Percentiles rank a stretch among this genome's conserved stretches.
phyloP scores from a whole-genome alignment of 2,113 vertebrate genomes.

The Prunella fulvescens region DNA sequence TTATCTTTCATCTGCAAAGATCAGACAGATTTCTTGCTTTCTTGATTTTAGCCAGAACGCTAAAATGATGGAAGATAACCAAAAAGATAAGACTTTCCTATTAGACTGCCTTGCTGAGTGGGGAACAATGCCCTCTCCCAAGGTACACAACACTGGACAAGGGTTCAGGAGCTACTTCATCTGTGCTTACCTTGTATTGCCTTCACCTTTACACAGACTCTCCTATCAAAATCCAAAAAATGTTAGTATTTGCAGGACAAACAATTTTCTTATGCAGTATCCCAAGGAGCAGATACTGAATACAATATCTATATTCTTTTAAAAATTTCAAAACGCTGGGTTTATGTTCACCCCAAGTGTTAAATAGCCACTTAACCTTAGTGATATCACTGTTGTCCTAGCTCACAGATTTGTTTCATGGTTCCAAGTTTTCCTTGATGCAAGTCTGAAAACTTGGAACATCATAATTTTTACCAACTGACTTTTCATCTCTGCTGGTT shows the following conservation, averaged over 20 bases:
- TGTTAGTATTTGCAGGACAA: neutral
- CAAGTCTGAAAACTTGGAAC: neutral
- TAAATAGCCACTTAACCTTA: neutral
- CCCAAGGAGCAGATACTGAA: neutral
- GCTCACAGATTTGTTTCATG: neutral
- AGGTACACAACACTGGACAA: neutral
- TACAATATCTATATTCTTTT: neutral
- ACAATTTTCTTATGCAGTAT: neutral
- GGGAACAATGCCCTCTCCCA: neutral
- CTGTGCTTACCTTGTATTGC: neutral
- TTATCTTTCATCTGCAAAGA: slow-evolving; percentile 19
- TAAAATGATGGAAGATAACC: neutral
- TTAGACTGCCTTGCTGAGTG: neutral
- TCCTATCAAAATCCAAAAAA: neutral
- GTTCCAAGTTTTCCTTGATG: neutral
- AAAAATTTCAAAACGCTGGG: neutral
- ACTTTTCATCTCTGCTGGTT: neutral
- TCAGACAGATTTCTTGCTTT: neutral
- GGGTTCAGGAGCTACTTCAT: neutral
- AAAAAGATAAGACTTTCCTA: neutral
- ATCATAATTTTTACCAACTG: neutral
- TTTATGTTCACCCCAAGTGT: neutral
- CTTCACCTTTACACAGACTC: neutral
- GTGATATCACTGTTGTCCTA: neutral
- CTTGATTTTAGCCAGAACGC: neutral